Base-by-base conservation (phyloP, 2,113 vertebrate genomes). In the Lepus americanus region DNA sequence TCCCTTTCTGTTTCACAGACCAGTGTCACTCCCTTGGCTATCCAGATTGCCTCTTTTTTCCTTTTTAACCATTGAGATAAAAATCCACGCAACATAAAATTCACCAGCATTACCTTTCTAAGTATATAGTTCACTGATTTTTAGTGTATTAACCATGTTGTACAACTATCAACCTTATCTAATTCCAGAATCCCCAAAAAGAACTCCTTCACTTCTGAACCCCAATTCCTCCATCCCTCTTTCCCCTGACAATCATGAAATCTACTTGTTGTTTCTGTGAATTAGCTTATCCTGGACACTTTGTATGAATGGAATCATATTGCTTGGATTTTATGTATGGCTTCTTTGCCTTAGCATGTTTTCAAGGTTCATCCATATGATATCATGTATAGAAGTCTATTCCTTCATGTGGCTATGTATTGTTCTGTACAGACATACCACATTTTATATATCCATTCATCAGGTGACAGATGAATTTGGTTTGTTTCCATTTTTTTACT, bases 71-170 rank as follows among this genome's bases (percentile, higher is more conserved):
- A 73, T 78, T 72, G 13, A 89, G 16, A 74, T 74, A 44, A 82
- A 92, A 93, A 80, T 29, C 80, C n/a, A 69, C 9, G 29, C 31
- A 51, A 82, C 36, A n/a, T 69, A 59, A 83, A 86, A 70, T 33
- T 83, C 17, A 87, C 20, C 6, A 63, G 53, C 72, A 77, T 66
- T 76, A 25, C 8, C 22, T 23, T 92, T 36, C 23, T 63, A 64
- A 83, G 80, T 66, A 12, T 61, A 61, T 8, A 31, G 33, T 72
- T 93, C 22, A 22, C 66, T 59, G 31, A 6, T 27, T 87, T 90
- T 79, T 79, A 59, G 39, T 53, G 36, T 44, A 36, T 53, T 70
- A 29, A 23, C 70, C 16, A 33, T 20, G 22, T 44, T 51, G 13
- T 31, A 17, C 5, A 59, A 49, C 64, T 23, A 22, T 33, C 53